phyloP scores from a whole-genome alignment of 2,797 vertebrate species.

The Anguilla obscura region DNA sequence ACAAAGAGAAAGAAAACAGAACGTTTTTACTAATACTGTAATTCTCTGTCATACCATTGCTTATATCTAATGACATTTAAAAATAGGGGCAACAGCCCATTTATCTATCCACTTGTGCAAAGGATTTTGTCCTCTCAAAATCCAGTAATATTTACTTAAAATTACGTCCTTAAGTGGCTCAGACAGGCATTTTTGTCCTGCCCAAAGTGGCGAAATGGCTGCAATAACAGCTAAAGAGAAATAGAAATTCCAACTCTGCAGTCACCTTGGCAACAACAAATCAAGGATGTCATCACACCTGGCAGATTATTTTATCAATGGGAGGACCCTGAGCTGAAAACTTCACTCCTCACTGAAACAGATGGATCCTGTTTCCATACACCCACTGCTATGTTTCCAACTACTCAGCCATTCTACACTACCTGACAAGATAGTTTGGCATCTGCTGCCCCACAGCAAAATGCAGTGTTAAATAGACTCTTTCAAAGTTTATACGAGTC shows the following conservation, averaged over 20 bases:
- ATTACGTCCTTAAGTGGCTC: conserved; percentile 3
- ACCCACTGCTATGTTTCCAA: neutral
- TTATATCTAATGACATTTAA: neutral
- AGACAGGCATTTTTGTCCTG: neutral
- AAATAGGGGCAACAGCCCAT: neutral
- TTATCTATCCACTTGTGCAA: neutral
- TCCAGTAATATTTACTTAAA: neutral
- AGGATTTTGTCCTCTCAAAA: neutral
- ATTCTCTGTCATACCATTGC: neutral
- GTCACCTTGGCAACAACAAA: neutral
- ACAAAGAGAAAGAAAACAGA: neutral
- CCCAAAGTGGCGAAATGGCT: neutral
- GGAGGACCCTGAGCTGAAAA: neutral
- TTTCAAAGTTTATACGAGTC: neutral
- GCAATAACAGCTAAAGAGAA: neutral
- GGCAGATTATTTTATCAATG: neutral
- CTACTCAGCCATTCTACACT: neutral
- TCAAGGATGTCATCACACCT: neutral
- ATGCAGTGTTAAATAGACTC: too few relatives aligned
- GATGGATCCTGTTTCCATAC: neutral
- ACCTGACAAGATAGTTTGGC: neutral
- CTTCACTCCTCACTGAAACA: conserved; percentile 12
- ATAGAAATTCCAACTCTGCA: neutral
- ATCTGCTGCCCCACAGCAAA: neutral
- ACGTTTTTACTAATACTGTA: neutral